Base-by-base conservation (phyloP, 2,113 vertebrate species). In the Nothocercus nigrocapillus region DNA sequence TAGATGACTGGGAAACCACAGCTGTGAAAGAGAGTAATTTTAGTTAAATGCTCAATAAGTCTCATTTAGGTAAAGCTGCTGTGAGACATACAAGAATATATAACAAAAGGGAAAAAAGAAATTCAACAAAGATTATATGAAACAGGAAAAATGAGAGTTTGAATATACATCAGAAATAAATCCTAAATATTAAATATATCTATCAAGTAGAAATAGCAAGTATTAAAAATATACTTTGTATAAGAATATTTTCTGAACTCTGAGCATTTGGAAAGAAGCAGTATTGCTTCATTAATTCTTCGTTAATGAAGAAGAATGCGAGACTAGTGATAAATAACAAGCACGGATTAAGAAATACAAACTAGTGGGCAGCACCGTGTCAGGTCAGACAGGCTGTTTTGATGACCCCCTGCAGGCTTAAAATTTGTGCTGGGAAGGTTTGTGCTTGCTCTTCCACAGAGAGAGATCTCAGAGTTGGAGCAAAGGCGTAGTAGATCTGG, bases 31-130 rank as follows among this genome's bases (percentile, higher is more conserved):
- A 53, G 62, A 17, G 25, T 88, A 20, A 32, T 34, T 74, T 92
- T 83, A 86, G 27, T 78, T 83, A 64, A 86, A 69, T 90, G 70
- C 44, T 94, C 78, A 73, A 79, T 58, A 78, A 95, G 38, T 58
- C 32, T 79, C 9, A 18, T 82, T 79, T 84, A 76, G 62, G 19
- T 30, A 89, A 86, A 84, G 38, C 73, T 90, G 42, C 61, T 75
- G 15, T 75, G 90, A 78, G 42, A 36, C 28, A 11, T 59, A 59
- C 2, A 67, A 68, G 56, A 83, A 68, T 56, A 28, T 88, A 32
- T 77, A 53, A 51, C 90, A 90, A 88, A 72, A 47, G 73, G 63
- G 49, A 88, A 83, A 91, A 77, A 91, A 66, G 4, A 62, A 93
- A 47, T 86, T 58, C 47, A 42, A 32, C 27, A 51, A 79, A 81